Conservation (phyloP, 2,113 vertebrate species). For the Pomatorhinus ruficollis region DNA sequence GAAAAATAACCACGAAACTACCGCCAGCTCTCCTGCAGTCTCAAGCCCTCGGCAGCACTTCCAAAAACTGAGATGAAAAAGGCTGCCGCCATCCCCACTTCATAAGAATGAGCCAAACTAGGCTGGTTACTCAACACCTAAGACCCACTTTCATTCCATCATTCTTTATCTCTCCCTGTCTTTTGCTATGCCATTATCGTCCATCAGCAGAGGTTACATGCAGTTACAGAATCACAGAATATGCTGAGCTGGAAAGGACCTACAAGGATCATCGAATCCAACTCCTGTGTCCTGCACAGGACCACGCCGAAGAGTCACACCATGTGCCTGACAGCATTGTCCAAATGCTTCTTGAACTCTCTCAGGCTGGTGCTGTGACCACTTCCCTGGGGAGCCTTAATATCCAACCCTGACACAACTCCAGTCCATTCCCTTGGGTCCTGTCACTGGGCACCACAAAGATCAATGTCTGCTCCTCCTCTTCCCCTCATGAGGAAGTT, state of each 20-base stretch:
- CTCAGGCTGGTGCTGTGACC: background rate
- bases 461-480: background rate
- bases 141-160: background rate
- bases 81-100: background rate
- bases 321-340: background rate
- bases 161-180: background rate
- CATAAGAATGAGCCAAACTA: background rate
- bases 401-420: background rate
- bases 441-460: background rate
- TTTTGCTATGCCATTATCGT: background rate
- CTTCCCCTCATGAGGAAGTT: background rate
- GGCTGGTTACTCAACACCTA: slow-evolving; percentile 6
- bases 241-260: background rate
- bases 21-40: slow-evolving; percentile 33
- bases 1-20: background rate
- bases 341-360: background rate
- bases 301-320: background rate
- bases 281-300: background rate
- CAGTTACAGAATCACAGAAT: background rate
- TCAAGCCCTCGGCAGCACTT: slow-evolving; percentile 12
- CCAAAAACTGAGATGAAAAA: slow-evolving; percentile 45
- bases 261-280: background rate
- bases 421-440: background rate
- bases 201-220: background rate
- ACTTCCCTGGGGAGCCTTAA: background rate